phyloP scores from a whole-genome alignment of 1,140 invertebrate genomes.

The Cherax destructor region DNA sequence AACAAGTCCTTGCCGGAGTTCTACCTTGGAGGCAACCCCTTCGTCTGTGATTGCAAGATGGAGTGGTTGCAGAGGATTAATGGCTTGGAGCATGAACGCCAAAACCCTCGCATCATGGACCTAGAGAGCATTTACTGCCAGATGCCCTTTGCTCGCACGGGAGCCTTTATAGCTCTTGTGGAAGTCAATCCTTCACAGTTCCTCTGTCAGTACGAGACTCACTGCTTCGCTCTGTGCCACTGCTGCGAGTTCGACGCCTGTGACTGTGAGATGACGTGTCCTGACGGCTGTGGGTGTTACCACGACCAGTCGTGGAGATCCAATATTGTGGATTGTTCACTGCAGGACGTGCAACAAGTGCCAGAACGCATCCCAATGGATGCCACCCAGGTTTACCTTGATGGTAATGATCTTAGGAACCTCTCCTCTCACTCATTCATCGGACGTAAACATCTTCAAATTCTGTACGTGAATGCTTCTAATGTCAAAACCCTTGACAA shows the following conservation, averaged over 20 bases:
- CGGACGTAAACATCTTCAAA: constrained; percentile 89
- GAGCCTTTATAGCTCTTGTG: constrained; percentile 82
- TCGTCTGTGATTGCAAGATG: constrained; percentile 83
- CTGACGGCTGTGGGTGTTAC: constrained; percentile 94
- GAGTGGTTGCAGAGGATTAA: constrained; percentile 92
- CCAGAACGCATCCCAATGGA: constrained; percentile 94
- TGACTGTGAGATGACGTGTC: constrained; percentile 92
- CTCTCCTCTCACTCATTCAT: constrained; percentile 93
- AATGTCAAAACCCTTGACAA: constrained; percentile 90
- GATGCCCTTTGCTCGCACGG: constrained; percentile 88
- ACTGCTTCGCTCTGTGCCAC: constrained; percentile 94
- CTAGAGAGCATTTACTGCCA: constrained; percentile 93
- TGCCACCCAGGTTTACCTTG: constrained; percentile 93
- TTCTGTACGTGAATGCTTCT: constrained; percentile 91
- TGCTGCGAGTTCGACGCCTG: constrained; percentile 97
- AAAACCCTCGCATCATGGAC: constrained; percentile 93
- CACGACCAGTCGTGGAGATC: constrained; percentile 95
- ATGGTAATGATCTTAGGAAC: constrained; percentile 91
- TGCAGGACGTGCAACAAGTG: constrained; percentile 81
- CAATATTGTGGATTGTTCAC: constrained; percentile 93
- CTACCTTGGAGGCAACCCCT: constrained; percentile 91
- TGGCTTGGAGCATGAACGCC: constrained; percentile 80
- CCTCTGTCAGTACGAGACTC: constrained; percentile 92
- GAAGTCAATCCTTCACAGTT: constrained; percentile 91
- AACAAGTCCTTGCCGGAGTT: constrained; percentile 86